A percentile compares a stretch with the other conserved stretches of the same genome.
Evolutionary conservation across 2,797 vertebrate genomes (phyloP).

Genomic region (Spinibarbus caldwelli): DNA sequence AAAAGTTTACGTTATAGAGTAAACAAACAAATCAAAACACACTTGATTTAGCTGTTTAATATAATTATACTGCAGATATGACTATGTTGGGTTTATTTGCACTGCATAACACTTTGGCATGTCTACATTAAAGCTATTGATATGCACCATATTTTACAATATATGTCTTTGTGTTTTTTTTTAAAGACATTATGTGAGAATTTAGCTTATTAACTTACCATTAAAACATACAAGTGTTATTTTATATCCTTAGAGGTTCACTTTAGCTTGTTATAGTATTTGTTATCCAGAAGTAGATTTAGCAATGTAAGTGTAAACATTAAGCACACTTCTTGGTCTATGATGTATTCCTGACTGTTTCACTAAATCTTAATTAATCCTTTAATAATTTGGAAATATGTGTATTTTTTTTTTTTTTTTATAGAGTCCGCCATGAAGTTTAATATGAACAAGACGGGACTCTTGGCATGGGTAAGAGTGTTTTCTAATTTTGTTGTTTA

Average conservation of each 20-base stretch:
- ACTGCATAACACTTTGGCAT: not conserved
- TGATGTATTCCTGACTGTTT: not conserved
- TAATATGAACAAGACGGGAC: slow-evolving; percentile 66
- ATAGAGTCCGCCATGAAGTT: slow-evolving; percentile 72
- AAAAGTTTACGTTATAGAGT: not conserved
- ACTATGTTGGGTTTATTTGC: not conserved
- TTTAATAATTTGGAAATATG: not conserved
- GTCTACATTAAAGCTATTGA: not conserved
- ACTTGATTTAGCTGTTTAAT: not conserved
- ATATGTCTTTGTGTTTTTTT: not conserved
- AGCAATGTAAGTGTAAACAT: not conserved
- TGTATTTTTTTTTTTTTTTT: no score
- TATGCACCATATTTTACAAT: not conserved
- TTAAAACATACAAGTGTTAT: not conserved
- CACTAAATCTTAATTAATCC: not conserved
- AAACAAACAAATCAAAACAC: slow-evolving; percentile 6
- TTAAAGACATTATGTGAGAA: not conserved
- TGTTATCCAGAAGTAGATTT: not conserved
- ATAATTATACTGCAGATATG: not conserved
- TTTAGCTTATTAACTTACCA: no score
- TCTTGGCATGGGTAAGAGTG: slow-evolving; percentile 80
- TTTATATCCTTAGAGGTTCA: rapidly evolving
- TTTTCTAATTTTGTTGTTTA: not conserved
- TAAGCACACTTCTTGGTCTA: not conserved
- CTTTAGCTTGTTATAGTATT: not conserved